phyloP scores from a whole-genome alignment of 2,113 vertebrate species.

The Gasterosteus nipponicus region DNA sequence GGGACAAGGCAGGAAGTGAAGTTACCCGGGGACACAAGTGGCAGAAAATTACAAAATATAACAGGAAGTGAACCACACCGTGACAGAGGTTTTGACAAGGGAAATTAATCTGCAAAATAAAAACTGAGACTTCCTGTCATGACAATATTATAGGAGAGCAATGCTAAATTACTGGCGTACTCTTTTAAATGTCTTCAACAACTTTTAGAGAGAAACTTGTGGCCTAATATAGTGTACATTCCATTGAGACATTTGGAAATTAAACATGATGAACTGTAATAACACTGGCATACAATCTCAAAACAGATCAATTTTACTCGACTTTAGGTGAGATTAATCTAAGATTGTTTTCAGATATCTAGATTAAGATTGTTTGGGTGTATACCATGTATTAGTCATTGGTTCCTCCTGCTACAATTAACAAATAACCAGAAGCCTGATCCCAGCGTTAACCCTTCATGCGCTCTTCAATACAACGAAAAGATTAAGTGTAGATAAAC shows the following conservation, averaged over 20 bases:
- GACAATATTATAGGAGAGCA: background rate
- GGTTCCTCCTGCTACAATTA: background rate
- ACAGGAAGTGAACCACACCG: no score
- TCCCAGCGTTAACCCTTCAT: constrained; percentile 45
- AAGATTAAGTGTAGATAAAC: constrained; percentile 32
- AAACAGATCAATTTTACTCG: background rate
- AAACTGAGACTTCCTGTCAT: background rate
- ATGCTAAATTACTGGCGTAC: background rate
- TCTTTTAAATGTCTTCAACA: background rate
- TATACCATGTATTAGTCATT: background rate
- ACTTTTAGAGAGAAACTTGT: background rate
- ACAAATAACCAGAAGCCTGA: background rate
- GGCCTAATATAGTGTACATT: background rate
- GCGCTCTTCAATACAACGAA: constrained; percentile 37
- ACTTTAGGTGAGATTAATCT: background rate
- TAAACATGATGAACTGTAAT: background rate
- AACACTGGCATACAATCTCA: background rate
- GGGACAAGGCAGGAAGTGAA: no score
- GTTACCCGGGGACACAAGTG: no score
- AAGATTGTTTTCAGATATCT: background rate
- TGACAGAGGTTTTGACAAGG: no score
- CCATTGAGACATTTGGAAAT: background rate
- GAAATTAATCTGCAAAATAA: background rate
- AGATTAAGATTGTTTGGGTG: background rate
- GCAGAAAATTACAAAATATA: no score